Percentiles rank a stretch among this genome's conserved stretches.
Conservation (phyloP, 2,113 vertebrate species). For the Calypte anna region DNA sequence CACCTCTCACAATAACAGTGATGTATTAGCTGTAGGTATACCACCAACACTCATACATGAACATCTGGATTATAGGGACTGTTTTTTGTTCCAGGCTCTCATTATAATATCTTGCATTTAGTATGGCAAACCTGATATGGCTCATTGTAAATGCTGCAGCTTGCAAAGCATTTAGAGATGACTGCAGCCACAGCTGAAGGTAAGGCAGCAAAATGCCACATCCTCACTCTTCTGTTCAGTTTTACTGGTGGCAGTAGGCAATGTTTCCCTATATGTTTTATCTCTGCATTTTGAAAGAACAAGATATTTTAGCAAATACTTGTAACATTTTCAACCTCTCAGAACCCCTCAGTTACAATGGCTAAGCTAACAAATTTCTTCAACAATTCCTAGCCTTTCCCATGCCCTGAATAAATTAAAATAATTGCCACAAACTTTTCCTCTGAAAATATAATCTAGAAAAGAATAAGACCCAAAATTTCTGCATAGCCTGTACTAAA, state of each 20-base stretch:
- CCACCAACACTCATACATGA: rapidly evolving
- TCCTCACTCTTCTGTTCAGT: rapidly evolving
- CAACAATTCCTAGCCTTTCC: neutral
- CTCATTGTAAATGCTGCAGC: neutral
- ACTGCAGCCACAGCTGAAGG: neutral
- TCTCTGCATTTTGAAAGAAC: neutral
- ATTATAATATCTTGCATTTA: neutral
- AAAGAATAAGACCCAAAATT: neutral
- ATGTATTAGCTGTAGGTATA: neutral
- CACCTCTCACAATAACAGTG: neutral
- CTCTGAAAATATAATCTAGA: neutral
- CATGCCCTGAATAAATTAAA: neutral
- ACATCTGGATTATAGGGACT: neutral
- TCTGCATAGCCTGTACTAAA: neutral
- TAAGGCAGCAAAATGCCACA: neutral
- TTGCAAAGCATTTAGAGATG: neutral
- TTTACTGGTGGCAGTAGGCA: neutral
- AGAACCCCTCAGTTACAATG: neutral
- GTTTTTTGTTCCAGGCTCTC: neutral
- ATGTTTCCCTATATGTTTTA: neutral
- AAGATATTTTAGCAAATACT: neutral
- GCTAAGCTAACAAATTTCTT: neutral
- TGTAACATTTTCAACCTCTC: neutral
- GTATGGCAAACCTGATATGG: neutral
- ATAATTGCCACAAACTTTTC: neutral